Evolutionary conservation across 2,888 invertebrate genomes (phyloP).

Genomic region (Panopea generosa): DNA sequence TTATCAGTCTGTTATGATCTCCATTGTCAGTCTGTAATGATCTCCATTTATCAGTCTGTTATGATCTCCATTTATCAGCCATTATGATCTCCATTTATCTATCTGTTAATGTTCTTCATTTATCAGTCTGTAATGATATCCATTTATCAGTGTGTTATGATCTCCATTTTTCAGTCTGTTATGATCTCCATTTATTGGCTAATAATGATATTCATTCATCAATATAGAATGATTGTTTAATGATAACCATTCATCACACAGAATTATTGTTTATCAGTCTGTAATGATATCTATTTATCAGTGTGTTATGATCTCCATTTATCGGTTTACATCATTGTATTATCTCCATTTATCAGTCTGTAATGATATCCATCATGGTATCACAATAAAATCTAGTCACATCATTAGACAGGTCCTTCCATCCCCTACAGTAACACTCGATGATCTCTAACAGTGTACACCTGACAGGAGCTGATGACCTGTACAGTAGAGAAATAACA

Average conservation of each 20-base stretch:
- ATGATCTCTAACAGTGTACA: conserved; percentile 75
- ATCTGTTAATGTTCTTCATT: conserved; percentile 46
- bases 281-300: too few species aligned
- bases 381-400: conserved; percentile 77
- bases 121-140: too few species aligned
- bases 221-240: conserved; percentile 58
- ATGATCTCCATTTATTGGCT: not conserved
- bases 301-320: not conserved
- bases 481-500: conserved; percentile 41
- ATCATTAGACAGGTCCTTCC: conserved; percentile 76
- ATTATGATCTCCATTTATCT: not conserved
- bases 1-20: too few species aligned
- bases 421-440: conserved; percentile 71
- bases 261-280: too few species aligned
- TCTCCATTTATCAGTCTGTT: too few species aligned
- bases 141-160: too few species aligned
- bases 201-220: conserved; percentile 28
- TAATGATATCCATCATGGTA: conserved; percentile 74
- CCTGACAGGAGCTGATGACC: conserved; percentile 66
- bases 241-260: too few species aligned
- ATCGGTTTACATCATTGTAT: not conserved
- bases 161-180: too few species aligned
- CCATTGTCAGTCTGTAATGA: too few species aligned
- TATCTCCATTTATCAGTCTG: conserved; percentile 46
- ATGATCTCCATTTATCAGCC: too few species aligned